Percentiles rank a stretch among this genome's conserved stretches.
Conservation (phyloP, 2,113 vertebrate species). For the Stegostoma tigrinum region DNA sequence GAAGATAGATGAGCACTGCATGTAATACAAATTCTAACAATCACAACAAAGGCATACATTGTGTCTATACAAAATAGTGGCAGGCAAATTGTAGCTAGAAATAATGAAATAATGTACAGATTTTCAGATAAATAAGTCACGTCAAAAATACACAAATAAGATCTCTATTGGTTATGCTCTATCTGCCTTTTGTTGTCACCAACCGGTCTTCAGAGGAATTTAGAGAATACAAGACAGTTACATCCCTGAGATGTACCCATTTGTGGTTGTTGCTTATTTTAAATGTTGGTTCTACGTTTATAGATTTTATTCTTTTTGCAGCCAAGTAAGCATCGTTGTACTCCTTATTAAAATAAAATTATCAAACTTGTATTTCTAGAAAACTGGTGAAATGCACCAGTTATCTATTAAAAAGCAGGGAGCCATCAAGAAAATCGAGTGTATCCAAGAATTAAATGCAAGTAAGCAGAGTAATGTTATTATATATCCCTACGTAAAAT, state of each 20-base stretch:
- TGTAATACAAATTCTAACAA: neutral
- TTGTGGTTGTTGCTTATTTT: neutral
- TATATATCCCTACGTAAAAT: neutral
- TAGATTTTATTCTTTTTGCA: neutral
- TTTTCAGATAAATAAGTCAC: neutral
- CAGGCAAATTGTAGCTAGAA: neutral
- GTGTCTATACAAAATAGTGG: neutral
- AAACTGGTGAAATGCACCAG: neutral
- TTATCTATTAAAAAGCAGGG: neutral
- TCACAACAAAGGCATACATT: neutral
- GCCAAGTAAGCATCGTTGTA: neutral
- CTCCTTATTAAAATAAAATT: neutral
- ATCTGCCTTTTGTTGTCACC: neutral
- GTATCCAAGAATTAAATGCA: neutral
- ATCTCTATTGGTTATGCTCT: neutral
- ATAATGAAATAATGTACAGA: neutral
- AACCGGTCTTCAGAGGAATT: neutral
- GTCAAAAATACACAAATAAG: constrained; percentile 5
- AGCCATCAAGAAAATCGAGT: neutral
- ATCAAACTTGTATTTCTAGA: neutral
- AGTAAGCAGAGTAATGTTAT: neutral
- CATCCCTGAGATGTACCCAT: neutral
- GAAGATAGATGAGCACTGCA: neutral
- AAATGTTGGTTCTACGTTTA: neutral
- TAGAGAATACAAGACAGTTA: neutral